phyloP scores from a whole-genome alignment of 2,888 invertebrate species.

The Drosophila nr. perissopoda region DNA sequence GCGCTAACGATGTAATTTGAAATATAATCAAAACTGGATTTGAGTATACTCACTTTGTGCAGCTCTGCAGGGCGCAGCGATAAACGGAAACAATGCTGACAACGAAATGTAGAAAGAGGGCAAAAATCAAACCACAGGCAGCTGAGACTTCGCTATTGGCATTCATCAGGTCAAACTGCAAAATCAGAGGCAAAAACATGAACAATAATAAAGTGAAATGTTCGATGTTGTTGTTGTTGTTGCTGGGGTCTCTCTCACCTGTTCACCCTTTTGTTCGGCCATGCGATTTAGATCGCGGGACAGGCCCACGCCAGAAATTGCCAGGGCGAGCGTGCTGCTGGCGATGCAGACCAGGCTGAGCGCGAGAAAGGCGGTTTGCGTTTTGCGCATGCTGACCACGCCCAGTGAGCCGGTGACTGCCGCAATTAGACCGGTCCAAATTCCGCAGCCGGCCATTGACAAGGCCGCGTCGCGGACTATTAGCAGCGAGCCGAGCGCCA shows the following conservation, averaged over 20 bases:
- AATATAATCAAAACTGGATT: background rate
- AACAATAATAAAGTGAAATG: constrained; percentile 19
- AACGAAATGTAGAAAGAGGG: constrained; percentile 83
- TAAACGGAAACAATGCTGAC: constrained; percentile 84
- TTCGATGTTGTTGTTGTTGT: background rate
- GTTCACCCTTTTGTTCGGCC: constrained; percentile 69
- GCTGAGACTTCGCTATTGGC: constrained; percentile 83
- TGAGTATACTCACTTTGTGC: constrained; percentile 82
- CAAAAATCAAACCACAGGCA: constrained; percentile 83
- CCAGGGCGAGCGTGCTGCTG: constrained; percentile 84
- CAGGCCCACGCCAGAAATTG: constrained; percentile 84
- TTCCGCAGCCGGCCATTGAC: constrained; percentile 83
- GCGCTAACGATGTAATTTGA: background rate
- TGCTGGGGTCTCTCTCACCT: constrained; percentile 51
- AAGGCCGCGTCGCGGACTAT: constrained; percentile 83
- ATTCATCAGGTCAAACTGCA: constrained; percentile 79
- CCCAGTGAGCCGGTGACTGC: constrained; percentile 84
- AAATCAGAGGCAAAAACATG: constrained; percentile 22
- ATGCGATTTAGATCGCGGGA: constrained; percentile 84
- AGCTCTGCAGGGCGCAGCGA: constrained; percentile 83
- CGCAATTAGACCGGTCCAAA: constrained; percentile 84
- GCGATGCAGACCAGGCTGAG: constrained; percentile 84
- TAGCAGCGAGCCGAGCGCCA: constrained; percentile 83
- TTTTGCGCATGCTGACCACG: constrained; percentile 84
- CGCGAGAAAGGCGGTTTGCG: constrained; percentile 84